Conservation (phyloP, 2,797 vertebrate species). For the Gallirallus australis region DNA sequence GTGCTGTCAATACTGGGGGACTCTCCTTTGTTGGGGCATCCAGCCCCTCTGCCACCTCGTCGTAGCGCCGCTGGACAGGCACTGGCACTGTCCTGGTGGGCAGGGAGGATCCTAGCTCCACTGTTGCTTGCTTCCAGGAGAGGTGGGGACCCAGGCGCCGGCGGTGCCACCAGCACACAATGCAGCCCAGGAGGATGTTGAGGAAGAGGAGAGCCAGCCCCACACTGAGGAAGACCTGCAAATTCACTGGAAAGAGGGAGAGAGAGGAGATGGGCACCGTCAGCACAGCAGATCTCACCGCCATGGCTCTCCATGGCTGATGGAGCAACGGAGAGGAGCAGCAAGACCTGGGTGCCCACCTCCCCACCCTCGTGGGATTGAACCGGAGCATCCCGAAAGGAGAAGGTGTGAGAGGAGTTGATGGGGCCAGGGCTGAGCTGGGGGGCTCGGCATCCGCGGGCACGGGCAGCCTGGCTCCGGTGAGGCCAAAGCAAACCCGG, state of each 20-base stretch:
- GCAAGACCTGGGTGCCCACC: neutral
- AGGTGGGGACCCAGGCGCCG: neutral
- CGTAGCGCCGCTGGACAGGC: neutral
- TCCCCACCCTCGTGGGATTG: too few species aligned
- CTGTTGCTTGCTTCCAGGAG: neutral
- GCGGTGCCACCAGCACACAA: neutral
- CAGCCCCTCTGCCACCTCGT: neutral
- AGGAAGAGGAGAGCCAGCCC: neutral
- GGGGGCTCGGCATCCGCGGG: fast-evolving
- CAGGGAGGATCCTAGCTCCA: neutral
- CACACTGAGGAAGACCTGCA: neutral
- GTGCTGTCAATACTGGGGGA: neutral
- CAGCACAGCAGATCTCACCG: fast-evolving
- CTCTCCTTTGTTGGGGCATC: fast-evolving
- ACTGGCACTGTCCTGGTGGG: neutral
- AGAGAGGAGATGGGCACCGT: neutral
- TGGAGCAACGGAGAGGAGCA: neutral
- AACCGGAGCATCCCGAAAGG: neutral
- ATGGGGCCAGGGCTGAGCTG: neutral
- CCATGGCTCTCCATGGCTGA: neutral
- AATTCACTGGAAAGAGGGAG: neutral
- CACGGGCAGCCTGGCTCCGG: neutral
- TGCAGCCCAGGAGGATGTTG: neutral
- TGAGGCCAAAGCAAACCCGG: neutral
- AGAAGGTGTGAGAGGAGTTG: neutral